Percentiles rank a stretch among this genome's conserved stretches.
phyloP scores from a whole-genome alignment of 2,113 vertebrate species.

The Lontra canadensis region DNA sequence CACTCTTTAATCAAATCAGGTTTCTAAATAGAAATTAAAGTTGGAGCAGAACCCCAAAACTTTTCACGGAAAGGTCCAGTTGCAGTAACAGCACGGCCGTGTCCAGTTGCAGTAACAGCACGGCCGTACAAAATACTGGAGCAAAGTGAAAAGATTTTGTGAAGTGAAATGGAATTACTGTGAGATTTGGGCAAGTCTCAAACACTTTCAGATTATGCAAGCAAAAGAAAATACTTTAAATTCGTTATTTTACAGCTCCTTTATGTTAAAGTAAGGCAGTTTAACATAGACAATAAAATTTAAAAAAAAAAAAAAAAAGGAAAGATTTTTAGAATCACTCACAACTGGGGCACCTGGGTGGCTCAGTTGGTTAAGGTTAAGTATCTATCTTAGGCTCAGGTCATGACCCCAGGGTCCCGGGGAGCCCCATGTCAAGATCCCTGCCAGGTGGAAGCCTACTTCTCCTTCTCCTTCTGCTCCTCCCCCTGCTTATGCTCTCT shows the following conservation, averaged over 20 bases:
- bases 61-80: not conserved
- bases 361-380: not conserved
- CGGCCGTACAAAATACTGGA: not conserved
- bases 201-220: not conserved
- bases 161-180: not conserved
- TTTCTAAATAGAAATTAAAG: slow-evolving; percentile 77
- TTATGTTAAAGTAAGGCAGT: not conserved
- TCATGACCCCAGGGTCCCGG: not conserved
- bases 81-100: not conserved
- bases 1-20: slow-evolving; percentile 72
- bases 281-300: not conserved
- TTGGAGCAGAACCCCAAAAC: slow-evolving; percentile 60
- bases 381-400: not conserved
- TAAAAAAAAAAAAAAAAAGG: not conserved
- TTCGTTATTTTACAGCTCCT: not conserved
- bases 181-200: not conserved
- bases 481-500: not conserved
- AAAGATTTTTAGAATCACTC: not conserved
- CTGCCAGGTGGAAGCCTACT: not conserved
- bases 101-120: not conserved
- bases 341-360: not conserved
- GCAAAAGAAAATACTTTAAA: not conserved
- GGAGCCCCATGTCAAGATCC: not conserved
- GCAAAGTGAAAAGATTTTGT: not conserved
- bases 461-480: not conserved